phyloP scores from a whole-genome alignment of 2,797 vertebrate species.

The Rhodeus uyekii region DNA sequence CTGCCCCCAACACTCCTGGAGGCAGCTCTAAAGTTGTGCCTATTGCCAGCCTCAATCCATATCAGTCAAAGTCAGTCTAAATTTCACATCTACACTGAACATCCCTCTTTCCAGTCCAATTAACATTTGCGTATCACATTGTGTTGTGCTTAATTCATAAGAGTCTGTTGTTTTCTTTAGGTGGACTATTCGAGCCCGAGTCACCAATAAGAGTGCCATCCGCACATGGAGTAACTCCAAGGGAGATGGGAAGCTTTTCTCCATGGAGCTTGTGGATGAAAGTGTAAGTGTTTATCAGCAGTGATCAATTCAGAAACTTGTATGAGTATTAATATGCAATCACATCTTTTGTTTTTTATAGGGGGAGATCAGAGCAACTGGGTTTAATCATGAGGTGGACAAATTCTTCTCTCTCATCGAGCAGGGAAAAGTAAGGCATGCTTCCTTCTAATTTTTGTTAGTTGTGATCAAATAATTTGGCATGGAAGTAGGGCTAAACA shows the following conservation, averaged over 20 bases:
- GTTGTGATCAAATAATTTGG: background rate
- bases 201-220: slow-evolving; percentile 93
- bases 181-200: slow-evolving; percentile 94
- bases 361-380: slow-evolving; percentile 96
- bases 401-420: slow-evolving; percentile 92
- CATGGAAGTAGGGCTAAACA: background rate
- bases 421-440: slow-evolving; percentile 87
- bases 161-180: slow-evolving; percentile 65
- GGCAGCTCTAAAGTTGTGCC: slow-evolving; percentile 88
- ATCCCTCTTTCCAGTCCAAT: background rate
- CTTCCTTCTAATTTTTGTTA: background rate
- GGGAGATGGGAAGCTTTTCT: slow-evolving; percentile 96
- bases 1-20: slow-evolving; percentile 78
- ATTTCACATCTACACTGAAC: background rate
- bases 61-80: slow-evolving; percentile 95
- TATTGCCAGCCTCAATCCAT: slow-evolving; percentile 94
- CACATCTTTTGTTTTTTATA: slow-evolving; percentile 65
- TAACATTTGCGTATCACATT: background rate
- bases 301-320: background rate
- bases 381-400: slow-evolving; percentile 96
- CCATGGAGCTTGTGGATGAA: slow-evolving; percentile 94
- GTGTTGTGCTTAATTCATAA: background rate
- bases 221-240: slow-evolving; percentile 98
- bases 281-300: slow-evolving; percentile 79
- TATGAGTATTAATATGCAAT: background rate